Evolutionary conservation across 2,113 vertebrate species (phyloP), one percentile per base, ranked within the genome.

Genomic region (Gila orcuttii): DNA sequence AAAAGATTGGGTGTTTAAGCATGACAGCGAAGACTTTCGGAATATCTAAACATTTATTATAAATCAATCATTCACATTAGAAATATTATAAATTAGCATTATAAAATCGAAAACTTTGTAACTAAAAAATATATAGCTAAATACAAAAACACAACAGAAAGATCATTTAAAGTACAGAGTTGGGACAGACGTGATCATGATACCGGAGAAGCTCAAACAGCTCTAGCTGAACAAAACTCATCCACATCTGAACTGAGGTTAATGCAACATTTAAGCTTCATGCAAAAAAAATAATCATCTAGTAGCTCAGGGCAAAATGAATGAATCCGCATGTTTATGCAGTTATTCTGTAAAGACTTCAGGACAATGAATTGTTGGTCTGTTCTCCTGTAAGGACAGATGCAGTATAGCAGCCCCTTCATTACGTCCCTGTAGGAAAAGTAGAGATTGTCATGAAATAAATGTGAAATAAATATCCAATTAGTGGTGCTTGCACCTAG

Each of bases 351-450:
- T 60, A 28, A 25, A 25, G 4, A 31, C 13, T 17, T 75, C 42
- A 75, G 42, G 23, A 42, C 15, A 11, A 62, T 42, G 2, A 25
- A 4, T 5, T n/a, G 33, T 25, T 79, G 57, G 15, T 59, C 5
- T 60, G 71, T 50, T 87, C 36, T 71, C 36, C 68, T 42, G 68
- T 71, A 23, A 69, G 4, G 45, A 87, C 8, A 15, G 23, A 17
- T 86, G 4, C 47, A 74, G 81, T 42, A 68, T 23, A 83, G 25
- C n/a, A 25, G 45, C 45, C 45, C 28, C 45, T n/a, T 33, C 82
- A 52, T 83, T 59, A 15, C 31, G 8, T 33, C 86, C 74, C 76
- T 59, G 82, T 84, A 91, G 71, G 75, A 82, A 89, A 17, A 2
- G 3, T 39, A 79, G 47, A 55, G 0, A 69, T 76, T 77, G 21